Evolutionary conservation across 1,140 invertebrate genomes (phyloP).

Genomic region (Sinella curviseta): DNA sequence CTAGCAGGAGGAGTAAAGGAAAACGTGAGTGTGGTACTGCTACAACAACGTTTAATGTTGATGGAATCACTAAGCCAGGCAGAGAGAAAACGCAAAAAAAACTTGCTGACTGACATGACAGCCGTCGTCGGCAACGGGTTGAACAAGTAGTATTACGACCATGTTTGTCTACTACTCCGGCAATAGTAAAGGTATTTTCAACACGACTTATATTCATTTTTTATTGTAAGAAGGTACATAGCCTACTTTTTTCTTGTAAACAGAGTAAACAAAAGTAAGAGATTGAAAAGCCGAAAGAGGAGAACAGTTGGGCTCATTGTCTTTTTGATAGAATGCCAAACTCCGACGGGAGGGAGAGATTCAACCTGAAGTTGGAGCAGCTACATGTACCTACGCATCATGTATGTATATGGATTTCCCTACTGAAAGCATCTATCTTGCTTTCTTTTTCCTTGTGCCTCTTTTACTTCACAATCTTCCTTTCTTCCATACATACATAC

Average conservation of each 20-base stretch:
- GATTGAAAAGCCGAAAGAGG: neutral
- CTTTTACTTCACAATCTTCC: neutral
- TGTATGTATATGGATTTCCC: neutral
- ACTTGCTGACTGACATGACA: neutral
- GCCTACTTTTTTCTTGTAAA: slow-evolving; percentile 1
- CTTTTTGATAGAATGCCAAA: slow-evolving; percentile 9
- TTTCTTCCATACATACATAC: neutral
- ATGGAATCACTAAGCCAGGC: too few species aligned
- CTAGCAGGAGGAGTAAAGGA: too few species aligned
- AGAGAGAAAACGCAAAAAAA: too few species aligned
- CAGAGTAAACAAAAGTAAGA: slow-evolving; percentile 5
- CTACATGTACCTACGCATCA: neutral
- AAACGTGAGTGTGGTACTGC: too few species aligned
- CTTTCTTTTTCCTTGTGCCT: neutral
- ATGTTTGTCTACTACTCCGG: too few species aligned
- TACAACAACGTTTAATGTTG: too few species aligned
- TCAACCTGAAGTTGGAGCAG: neutral
- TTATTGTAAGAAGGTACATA: slow-evolving; percentile 5
- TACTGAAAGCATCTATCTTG: too few species aligned
- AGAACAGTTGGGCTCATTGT: neutral
- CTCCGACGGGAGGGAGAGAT: neutral
- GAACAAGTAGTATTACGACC: too few species aligned
- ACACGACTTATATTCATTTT: too few species aligned
- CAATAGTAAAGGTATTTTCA: too few species aligned
- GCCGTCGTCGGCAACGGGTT: too few species aligned